A percentile compares a stretch with the other conserved stretches of the same genome.
Evolutionary conservation across 2,113 vertebrate genomes (phyloP).

Genomic region (Elaphurus davidianus): DNA sequence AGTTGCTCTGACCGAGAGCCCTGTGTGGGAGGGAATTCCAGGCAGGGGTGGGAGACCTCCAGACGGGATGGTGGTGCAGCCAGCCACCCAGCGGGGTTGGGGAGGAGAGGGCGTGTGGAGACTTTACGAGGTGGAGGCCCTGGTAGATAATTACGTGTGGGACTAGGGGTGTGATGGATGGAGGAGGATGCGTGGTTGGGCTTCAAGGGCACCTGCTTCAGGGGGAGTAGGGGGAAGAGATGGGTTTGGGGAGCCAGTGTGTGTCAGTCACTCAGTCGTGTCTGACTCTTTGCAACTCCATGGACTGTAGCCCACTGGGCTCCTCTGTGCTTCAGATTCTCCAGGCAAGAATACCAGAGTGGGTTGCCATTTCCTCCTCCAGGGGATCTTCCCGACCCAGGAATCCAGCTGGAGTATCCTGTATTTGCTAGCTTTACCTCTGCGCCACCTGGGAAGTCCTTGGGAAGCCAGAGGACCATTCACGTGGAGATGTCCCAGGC

Average conservation of each 20-base stretch:
- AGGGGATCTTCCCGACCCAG: background rate
- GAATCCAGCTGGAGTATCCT: background rate
- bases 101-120: background rate
- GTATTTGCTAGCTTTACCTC: background rate
- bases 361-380: background rate
- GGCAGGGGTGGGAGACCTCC: background rate
- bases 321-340: background rate
- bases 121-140: background rate
- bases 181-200: background rate
- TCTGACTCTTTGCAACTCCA: background rate
- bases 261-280: background rate
- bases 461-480: background rate
- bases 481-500: background rate
- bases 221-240: background rate
- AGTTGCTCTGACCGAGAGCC: background rate
- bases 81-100: no score
- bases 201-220: background rate
- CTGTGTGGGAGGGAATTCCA: background rate
- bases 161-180: background rate
- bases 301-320: fast-evolving
- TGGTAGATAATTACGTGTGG: background rate
- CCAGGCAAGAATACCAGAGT: background rate
- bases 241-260: background rate
- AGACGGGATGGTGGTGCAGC: background rate
- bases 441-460: background rate